A percentile compares a stretch with the other conserved stretches of the same genome.
Conservation (phyloP, 2,797 vertebrate genomes). For the Sebastiscus tertius region DNA sequence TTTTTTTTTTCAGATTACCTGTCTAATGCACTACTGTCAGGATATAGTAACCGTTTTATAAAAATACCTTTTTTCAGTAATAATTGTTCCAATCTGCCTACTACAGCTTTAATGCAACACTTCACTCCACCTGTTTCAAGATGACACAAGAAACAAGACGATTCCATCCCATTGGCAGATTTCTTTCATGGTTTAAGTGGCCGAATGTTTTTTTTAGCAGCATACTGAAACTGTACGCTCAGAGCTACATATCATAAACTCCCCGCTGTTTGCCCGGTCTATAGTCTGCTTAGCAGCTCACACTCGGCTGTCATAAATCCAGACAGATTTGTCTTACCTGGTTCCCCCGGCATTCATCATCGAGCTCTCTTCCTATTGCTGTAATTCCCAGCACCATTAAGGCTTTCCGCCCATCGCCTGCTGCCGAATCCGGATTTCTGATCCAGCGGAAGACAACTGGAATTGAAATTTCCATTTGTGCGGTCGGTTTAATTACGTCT, state of each 20-base stretch:
- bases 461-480: constrained; percentile 35
- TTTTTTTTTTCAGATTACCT: too few relatives aligned
- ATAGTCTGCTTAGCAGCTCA: constrained; percentile 60
- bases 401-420: constrained; percentile 33
- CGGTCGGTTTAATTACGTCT: background rate
- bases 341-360: constrained; percentile 47
- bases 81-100: too few relatives aligned
- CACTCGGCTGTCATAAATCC: constrained; percentile 58
- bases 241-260: constrained; percentile 10
- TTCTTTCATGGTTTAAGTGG: background rate
- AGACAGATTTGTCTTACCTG: constrained; percentile 64
- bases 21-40: too few relatives aligned
- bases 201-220: background rate
- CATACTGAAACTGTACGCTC: background rate
- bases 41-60: too few relatives aligned
- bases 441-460: constrained; percentile 32
- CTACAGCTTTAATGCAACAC: too few relatives aligned
- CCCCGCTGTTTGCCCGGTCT: constrained; percentile 45
- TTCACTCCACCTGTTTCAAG: background rate
- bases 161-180: background rate
- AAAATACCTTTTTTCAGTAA: too few relatives aligned
- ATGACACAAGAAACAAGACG: background rate
- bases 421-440: constrained; percentile 36
- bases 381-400: constrained; percentile 52
- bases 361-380: constrained; percentile 24